Percentiles rank a stretch among this genome's conserved stretches.
These are phyloP conservation scores for Dipodomys ordii DNA, from an alignment of 2,113 vertebrate species.

Conservation along the genomic window DNA sequence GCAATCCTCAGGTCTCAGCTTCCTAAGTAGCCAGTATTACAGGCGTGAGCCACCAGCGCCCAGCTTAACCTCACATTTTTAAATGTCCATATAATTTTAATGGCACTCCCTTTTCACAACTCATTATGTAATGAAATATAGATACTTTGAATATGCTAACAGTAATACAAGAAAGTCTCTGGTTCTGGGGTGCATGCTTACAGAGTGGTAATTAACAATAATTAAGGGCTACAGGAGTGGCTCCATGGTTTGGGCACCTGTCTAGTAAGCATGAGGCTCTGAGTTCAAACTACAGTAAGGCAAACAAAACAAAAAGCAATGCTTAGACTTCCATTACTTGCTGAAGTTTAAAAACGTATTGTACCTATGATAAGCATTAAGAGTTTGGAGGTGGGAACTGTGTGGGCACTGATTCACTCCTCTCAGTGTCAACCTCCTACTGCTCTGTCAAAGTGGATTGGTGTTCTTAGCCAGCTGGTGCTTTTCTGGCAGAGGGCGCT, in stretches of 20 bases:
- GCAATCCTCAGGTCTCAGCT: too few species aligned
- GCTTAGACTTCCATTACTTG: not conserved
- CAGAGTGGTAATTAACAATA: conserved; percentile 24
- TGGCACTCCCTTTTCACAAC: conserved; percentile 68
- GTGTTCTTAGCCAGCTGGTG: not conserved
- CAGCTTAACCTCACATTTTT: not conserved
- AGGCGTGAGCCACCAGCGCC: too few species aligned
- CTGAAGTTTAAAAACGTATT: not conserved
- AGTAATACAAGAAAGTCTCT: conserved; percentile 70
- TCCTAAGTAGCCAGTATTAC: too few species aligned
- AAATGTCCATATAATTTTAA: conserved; percentile 71
- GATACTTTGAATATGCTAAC: conserved; percentile 74
- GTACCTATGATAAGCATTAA: not conserved
- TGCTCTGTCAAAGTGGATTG: not conserved
- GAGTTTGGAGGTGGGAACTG: not conserved
- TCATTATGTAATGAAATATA: conserved; percentile 75
- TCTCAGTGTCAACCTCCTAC: not conserved
- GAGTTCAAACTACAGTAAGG: too few species aligned
- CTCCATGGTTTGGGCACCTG: too few species aligned
- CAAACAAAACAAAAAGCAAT: too few species aligned
- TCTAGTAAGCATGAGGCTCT: too few species aligned
- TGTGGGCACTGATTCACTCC: not conserved
- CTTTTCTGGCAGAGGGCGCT: conserved; percentile 52
- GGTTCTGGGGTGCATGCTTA: conserved; percentile 28
- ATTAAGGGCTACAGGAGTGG: not conserved